Percentiles rank a stretch among this genome's conserved stretches.
These are phyloP conservation scores for Corythucha ciliata DNA, from an alignment of 2,888 invertebrate genomes.

Conservation along the genomic window DNA sequence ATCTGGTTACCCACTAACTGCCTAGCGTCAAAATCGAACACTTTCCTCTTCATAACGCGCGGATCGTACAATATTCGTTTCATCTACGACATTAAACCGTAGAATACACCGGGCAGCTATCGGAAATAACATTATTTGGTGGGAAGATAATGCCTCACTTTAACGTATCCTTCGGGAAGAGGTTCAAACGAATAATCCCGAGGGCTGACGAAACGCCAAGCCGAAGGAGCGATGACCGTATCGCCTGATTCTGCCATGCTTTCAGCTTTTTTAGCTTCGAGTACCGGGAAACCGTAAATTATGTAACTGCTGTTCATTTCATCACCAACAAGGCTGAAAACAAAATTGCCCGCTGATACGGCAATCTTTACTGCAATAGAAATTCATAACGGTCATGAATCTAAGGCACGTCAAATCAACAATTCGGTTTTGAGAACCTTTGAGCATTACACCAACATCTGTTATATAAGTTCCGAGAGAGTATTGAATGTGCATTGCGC, in stretches of 20 bases:
- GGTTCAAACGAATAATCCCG: slow-evolving; percentile 23
- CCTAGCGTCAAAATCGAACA: slow-evolving; percentile 25
- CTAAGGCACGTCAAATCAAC: too few species aligned
- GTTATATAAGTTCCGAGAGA: slow-evolving; percentile 45
- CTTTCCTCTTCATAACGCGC: slow-evolving; percentile 23
- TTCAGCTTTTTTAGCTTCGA: slow-evolving; percentile 48
- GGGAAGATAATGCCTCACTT: too few species aligned
- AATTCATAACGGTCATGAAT: too few species aligned
- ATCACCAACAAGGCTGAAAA: slow-evolving; percentile 49
- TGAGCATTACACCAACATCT: slow-evolving; percentile 43
- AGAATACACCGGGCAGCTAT: too few species aligned
- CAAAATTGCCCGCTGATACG: slow-evolving; percentile 50
- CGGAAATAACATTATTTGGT: too few species aligned
- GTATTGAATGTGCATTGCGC: slow-evolving; percentile 51
- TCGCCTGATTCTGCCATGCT: slow-evolving; percentile 48
- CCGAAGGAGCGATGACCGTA: slow-evolving; percentile 47
- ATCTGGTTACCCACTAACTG: slow-evolving; percentile 17
- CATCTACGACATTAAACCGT: slow-evolving; percentile 15
- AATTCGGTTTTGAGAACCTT: too few species aligned
- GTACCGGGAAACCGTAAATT: slow-evolving; percentile 48
- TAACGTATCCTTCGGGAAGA: slow-evolving; percentile 24
- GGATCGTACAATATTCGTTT: slow-evolving; percentile 31
- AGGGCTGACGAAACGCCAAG: slow-evolving; percentile 49
- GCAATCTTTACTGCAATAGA: slow-evolving; percentile 49
- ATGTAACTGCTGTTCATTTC: slow-evolving; percentile 48